phyloP scores from a whole-genome alignment of 2,888 invertebrate genomes.

The Macropis europaea region DNA sequence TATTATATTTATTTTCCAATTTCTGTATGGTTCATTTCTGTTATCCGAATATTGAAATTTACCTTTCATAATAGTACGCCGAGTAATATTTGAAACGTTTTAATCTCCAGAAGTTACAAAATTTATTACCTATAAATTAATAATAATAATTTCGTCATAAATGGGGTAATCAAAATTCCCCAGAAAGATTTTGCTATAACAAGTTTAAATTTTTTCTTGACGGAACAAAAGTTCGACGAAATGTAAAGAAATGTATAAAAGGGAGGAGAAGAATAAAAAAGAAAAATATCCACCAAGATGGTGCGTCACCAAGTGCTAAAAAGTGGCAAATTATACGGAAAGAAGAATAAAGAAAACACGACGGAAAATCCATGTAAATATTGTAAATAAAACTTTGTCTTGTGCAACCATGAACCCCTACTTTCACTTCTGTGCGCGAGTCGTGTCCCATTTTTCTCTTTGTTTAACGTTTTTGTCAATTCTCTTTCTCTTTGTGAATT shows the following conservation, averaged over 20 bases:
- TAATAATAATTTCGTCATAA: too few species aligned
- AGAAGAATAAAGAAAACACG: neutral
- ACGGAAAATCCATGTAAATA: constrained; percentile 62
- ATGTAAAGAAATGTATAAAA: neutral
- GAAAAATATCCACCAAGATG: neutral
- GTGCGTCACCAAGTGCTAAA: neutral
- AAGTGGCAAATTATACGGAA: neutral
- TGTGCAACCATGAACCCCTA: constrained; percentile 45
- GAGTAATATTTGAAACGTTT: too few species aligned
- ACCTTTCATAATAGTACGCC: too few species aligned
- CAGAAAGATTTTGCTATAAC: too few species aligned
- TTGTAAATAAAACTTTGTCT: constrained; percentile 69
- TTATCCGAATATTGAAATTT: too few species aligned
- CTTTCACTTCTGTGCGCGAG: constrained; percentile 56
- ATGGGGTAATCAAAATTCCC: too few species aligned
- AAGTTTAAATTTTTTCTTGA: too few species aligned
- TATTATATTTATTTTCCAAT: too few species aligned
- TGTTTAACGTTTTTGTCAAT: constrained; percentile 13
- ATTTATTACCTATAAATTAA: too few species aligned
- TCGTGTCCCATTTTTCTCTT: constrained; percentile 64
- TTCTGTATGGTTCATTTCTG: too few species aligned
- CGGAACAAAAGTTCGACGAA: too few species aligned
- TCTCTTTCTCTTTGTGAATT: constrained; percentile 25
- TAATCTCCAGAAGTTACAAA: too few species aligned
- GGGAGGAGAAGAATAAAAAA: constrained; percentile 14